phyloP scores from a whole-genome alignment of 2,888 invertebrate genomes.

The Paralinhomoeus sp. region DNA sequence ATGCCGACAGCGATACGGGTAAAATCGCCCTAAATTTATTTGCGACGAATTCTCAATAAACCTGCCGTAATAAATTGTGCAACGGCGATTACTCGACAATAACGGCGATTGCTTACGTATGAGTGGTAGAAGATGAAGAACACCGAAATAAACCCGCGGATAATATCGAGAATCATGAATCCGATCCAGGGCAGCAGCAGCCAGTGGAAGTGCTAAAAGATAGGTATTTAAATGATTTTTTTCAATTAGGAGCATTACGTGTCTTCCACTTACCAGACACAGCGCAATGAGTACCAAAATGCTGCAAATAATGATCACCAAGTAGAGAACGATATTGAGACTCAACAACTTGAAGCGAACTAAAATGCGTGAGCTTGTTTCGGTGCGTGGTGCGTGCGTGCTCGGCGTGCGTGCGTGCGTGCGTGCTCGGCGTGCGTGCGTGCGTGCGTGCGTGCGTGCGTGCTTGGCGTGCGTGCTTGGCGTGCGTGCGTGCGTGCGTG shows the following conservation, averaged over 20 bases:
- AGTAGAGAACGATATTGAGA: conserved; percentile 17
- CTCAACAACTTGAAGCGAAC: conserved; percentile 13
- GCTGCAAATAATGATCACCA: conserved; percentile 16
- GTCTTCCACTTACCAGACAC: conserved; percentile 1
- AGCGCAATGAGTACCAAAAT: conserved; percentile 15
- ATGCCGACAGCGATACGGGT: conserved; percentile 23
- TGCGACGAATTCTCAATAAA: neutral
- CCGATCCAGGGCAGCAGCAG: conserved; percentile 19
- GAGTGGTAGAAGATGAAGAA: conserved; percentile 20
- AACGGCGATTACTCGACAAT: neutral
- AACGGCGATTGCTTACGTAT: neutral
- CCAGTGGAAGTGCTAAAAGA: conserved; percentile 9
- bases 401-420: neutral
- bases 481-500: neutral
- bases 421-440: neutral
- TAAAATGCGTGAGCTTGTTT: conserved; percentile 8
- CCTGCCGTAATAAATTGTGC: neutral
- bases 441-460: conserved; percentile 8
- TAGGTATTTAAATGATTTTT: too few species aligned
- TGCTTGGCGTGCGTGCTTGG: neutral
- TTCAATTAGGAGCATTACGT: too few species aligned
- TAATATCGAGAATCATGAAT: conserved; percentile 20
- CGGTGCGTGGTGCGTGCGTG: neutral
- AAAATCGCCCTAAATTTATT: conserved; percentile 12
- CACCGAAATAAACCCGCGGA: conserved; percentile 21